Evolutionary conservation across 2,113 vertebrate species (phyloP).

Genomic region (Cebus imitator): DNA sequence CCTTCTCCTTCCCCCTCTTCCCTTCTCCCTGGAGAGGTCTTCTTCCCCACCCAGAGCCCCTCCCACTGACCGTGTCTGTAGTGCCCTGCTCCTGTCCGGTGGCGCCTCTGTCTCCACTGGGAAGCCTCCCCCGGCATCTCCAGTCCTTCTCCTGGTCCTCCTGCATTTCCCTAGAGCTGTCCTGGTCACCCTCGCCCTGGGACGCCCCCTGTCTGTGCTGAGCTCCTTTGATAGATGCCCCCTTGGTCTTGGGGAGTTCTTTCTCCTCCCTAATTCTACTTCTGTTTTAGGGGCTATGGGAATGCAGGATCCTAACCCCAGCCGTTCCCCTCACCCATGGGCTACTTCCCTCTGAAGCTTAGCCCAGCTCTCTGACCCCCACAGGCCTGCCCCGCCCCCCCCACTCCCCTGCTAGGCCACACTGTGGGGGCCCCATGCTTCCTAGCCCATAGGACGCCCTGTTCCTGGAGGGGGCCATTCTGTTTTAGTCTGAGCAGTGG

Average conservation of each 20-base stretch:
- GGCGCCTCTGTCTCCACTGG: neutral
- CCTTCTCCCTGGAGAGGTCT: too few relatives aligned
- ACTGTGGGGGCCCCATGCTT: neutral
- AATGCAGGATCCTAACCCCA: neutral
- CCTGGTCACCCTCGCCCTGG: too few relatives aligned
- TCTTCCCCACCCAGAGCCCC: neutral
- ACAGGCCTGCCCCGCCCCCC: neutral
- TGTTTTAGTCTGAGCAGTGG: neutral
- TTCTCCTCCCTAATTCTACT: neutral
- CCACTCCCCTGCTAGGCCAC: neutral
- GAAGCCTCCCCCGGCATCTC: neutral
- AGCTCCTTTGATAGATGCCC: neutral
- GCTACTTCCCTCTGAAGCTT: neutral
- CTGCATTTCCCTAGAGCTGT: neutral
- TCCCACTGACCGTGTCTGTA: rapidly evolving
- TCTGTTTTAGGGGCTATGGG: neutral
- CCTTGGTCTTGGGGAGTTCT: neutral
- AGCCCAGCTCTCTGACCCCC: neutral
- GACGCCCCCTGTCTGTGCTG: neutral
- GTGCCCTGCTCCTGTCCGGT: rapidly evolving
- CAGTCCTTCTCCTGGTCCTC: neutral
- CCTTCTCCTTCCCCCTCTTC: neutral
- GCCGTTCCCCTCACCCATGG: neutral
- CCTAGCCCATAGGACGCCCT: neutral
- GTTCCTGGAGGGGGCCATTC: neutral